Evolutionary conservation across 2,113 vertebrate species (phyloP).

Genomic region (Spea multiplicata): DNA sequence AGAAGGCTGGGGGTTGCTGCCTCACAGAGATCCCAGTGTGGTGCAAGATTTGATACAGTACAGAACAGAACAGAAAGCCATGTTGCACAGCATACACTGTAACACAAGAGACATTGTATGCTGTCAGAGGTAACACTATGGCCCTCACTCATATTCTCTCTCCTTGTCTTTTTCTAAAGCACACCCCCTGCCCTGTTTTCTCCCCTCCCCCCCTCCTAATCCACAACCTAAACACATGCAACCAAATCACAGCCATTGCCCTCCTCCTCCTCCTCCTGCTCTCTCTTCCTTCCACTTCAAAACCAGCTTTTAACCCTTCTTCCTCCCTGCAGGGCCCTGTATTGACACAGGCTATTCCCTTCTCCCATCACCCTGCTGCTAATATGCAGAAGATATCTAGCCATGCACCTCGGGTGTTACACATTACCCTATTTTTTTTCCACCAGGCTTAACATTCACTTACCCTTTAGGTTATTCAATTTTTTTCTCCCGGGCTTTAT

Average conservation of each 20-base stretch:
- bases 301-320: slow-evolving; percentile 32
- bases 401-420: not conserved
- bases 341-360: not conserved
- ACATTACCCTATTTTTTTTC: not conserved
- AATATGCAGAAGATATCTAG: not conserved
- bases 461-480: slow-evolving; percentile 22
- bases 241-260: slow-evolving; percentile 21
- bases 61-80: not conserved
- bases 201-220: slow-evolving; percentile 15
- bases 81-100: not conserved
- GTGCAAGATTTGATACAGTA: not conserved
- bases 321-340: slow-evolving; percentile 31
- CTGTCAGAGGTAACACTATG: slow-evolving; percentile 7
- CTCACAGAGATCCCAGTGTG: not conserved
- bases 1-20: not conserved
- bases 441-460: not conserved
- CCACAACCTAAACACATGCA: slow-evolving; percentile 29
- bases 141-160: not conserved
- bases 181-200: slow-evolving; percentile 19
- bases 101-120: not conserved
- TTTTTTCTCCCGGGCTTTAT: slow-evolving; percentile 39
- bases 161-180: slow-evolving; percentile 1
- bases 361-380: not conserved
- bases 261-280: not conserved
- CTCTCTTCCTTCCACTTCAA: slow-evolving; percentile 13